Percentiles rank a stretch among this genome's conserved stretches.
These are phyloP conservation scores for Tenthredo livida DNA, from an alignment of 2,888 invertebrate genomes.

Conservation along the genomic window DNA sequence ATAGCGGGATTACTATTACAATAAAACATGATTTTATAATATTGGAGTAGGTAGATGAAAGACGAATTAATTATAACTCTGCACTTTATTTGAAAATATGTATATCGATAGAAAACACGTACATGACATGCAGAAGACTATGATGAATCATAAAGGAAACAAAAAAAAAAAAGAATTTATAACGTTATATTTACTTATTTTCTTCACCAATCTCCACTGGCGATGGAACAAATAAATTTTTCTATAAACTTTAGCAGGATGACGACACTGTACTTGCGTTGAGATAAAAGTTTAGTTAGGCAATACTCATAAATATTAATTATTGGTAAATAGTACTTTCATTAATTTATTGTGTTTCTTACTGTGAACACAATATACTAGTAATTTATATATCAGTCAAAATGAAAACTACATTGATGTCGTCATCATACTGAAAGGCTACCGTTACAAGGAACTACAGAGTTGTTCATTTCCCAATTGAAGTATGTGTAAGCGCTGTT, in stretches of 20 bases:
- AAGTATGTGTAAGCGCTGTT: background rate
- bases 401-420: constrained; percentile 17
- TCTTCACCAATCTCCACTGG: background rate
- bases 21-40: constrained; percentile 16
- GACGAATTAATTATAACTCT: constrained; percentile 57
- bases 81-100: constrained; percentile 75
- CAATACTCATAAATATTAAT: constrained; percentile 3
- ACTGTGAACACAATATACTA: background rate
- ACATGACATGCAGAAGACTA: constrained; percentile 74
- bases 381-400: background rate
- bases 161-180: constrained; percentile 33
- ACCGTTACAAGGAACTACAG: constrained; percentile 66
- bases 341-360: background rate
- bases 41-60: constrained; percentile 17
- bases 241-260: constrained; percentile 16
- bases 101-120: constrained; percentile 76
- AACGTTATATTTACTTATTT: constrained; percentile 17
- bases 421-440: constrained; percentile 59
- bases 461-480: constrained; percentile 56
- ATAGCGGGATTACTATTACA: background rate
- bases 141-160: constrained; percentile 53
- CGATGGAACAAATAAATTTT: constrained; percentile 14
- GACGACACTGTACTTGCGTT: background rate
- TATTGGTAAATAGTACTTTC: background rate
- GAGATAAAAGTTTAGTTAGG: background rate